Evolutionary conservation across 2,888 invertebrate species (phyloP), one percentile per base, ranked within the genome.

Genomic region (Phasia obesa): DNA sequence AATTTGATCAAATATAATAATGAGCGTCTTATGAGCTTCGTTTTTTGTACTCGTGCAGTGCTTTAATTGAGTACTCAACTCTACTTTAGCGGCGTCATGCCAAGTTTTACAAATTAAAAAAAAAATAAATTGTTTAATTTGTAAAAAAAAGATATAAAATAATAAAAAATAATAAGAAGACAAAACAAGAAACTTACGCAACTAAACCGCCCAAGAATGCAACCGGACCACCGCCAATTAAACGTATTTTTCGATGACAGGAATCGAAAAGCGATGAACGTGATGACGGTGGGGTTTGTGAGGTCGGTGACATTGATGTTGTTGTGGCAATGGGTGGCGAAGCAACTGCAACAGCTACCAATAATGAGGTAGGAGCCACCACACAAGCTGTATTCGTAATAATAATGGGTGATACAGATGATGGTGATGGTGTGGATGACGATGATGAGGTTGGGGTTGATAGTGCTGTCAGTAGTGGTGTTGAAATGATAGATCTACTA

Each of bases 191-290:
- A 87, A 93, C 95, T 94, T 93, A 95, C 95, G 95, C 94, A 90
- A 95, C 94, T 88, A 95, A 93, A 88, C 94, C 95, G 88, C 94
- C 94, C 85, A 94, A 92, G 90, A 94, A 94, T 86, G 94, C 94
- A 85, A 94, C 94, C 53, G 94, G 94, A 75, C 93, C 94, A 83
- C 94, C 94, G 87, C 94, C 94, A 90, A 94, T 94, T 88, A 94
- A 93, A 86, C 95, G 93, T 89, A 95, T 94, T 92, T 94, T 94
- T 90, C 94, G 93, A 91, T 95, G 95, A 91, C 95, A 95, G 87
- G 94, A 94, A 92, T 94, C 94, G 91, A 95, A 94, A 59, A 95
- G 92, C 85, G 94, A 94, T 85, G 93, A 93, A 85, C 94, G 92
- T 86, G 94, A 92, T 88, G 93, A 87, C 84, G 90, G 88, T 88